Conservation (phyloP, 2,113 vertebrate species). For the Genyomyrus donnyi region DNA sequence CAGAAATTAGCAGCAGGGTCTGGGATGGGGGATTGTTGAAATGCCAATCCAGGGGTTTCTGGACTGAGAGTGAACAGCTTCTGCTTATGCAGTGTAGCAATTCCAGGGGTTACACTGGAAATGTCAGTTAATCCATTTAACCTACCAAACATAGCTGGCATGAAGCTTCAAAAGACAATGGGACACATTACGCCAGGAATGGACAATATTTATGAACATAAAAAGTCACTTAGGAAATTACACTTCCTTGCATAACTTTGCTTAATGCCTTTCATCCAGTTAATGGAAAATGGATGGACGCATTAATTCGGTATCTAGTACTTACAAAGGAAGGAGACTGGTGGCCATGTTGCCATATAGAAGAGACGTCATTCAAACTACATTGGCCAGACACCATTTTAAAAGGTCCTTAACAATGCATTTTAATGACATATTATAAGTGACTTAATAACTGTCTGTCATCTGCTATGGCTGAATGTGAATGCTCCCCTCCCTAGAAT, state of each 20-base stretch:
- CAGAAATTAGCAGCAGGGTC: background rate
- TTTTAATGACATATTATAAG: background rate
- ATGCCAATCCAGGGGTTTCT: constrained; percentile 29
- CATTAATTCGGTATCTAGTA: background rate
- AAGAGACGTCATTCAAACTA: background rate
- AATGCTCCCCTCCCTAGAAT: background rate
- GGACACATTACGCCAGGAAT: background rate
- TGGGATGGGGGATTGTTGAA: constrained; percentile 16
- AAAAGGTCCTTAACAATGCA: background rate
- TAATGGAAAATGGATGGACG: background rate
- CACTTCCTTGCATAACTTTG: background rate
- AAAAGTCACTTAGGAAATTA: background rate
- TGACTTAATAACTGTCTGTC: background rate
- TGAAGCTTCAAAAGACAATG: background rate
- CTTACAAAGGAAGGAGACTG: background rate
- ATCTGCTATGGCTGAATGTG: background rate
- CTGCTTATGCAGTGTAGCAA: background rate
- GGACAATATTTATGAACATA: background rate
- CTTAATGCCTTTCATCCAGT: background rate
- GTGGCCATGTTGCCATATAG: background rate
- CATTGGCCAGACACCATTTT: background rate
- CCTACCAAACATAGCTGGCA: background rate
- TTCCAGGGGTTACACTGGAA: background rate
- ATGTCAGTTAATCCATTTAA: background rate
- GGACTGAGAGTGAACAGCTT: constrained; percentile 18